Conservation (phyloP, 2,797 vertebrate genomes). For the Podarcis lilfordi region DNA sequence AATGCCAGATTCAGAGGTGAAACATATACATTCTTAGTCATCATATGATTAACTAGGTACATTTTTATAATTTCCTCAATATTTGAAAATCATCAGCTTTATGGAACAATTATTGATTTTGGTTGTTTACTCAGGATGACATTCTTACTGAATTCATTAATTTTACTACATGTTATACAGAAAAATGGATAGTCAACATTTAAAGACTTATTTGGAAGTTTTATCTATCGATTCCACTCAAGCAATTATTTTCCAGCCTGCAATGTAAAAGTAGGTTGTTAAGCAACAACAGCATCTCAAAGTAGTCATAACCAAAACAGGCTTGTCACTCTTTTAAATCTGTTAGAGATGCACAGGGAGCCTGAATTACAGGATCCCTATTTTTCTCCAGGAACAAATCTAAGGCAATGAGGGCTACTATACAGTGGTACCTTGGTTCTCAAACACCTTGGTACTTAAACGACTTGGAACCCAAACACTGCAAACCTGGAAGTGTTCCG, state of each 20-base stretch:
- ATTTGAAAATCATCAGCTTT: slow-evolving; percentile 42
- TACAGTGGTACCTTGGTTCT: too few species aligned
- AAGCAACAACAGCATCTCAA: neutral
- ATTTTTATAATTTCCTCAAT: slow-evolving; percentile 43
- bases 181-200: neutral
- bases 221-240: neutral
- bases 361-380: neutral
- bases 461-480: too few species aligned
- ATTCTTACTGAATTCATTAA: slow-evolving; percentile 51
- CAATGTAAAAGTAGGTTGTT: neutral
- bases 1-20: slow-evolving; percentile 3
- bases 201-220: slow-evolving; percentile 1
- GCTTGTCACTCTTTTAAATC: neutral
- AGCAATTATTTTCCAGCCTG: neutral
- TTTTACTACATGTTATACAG: neutral
- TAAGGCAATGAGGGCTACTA: neutral
- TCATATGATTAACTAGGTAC: slow-evolving; percentile 52
- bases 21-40: slow-evolving; percentile 17
- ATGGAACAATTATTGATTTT: slow-evolving; percentile 54
- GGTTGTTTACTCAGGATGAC: slow-evolving; percentile 52
- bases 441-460: too few species aligned
- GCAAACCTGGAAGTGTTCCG: too few species aligned
- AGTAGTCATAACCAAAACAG: neutral
- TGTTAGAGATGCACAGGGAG: neutral
- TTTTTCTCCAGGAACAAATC: neutral